Evolutionary conservation across 2,113 vertebrate species (phyloP).

Genomic region (Narcine bancroftii): DNA sequence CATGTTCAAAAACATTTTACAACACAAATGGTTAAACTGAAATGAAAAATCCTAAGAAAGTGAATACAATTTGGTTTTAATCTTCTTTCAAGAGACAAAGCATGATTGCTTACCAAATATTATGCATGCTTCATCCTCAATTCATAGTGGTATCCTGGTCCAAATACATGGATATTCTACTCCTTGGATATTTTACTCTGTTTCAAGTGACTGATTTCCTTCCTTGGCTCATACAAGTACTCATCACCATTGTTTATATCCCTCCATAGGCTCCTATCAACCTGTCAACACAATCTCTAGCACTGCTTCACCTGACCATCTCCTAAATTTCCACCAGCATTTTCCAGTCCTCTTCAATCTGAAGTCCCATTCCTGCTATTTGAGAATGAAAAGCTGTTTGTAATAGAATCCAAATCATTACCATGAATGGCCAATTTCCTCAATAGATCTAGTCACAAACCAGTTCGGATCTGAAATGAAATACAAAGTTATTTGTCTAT

Average conservation of each 20-base stretch:
- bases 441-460: background rate
- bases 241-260: background rate
- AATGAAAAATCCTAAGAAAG: background rate
- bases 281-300: background rate
- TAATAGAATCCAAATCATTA: background rate
- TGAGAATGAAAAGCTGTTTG: background rate
- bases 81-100: background rate
- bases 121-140: background rate
- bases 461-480: background rate
- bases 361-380: background rate
- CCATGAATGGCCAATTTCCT: background rate
- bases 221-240: background rate
- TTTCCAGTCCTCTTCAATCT: background rate
- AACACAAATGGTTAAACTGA: background rate
- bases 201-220: background rate
- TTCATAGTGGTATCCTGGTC: background rate
- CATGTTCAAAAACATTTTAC: background rate
- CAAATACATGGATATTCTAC: background rate
- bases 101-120: background rate
- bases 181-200: no score
- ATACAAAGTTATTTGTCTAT: no score
- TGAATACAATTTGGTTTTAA: background rate
- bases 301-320: no score
- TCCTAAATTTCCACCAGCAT: background rate
- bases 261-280: background rate